Conservation (phyloP, 2,797 vertebrate species). For the Oreortyx pictus region DNA sequence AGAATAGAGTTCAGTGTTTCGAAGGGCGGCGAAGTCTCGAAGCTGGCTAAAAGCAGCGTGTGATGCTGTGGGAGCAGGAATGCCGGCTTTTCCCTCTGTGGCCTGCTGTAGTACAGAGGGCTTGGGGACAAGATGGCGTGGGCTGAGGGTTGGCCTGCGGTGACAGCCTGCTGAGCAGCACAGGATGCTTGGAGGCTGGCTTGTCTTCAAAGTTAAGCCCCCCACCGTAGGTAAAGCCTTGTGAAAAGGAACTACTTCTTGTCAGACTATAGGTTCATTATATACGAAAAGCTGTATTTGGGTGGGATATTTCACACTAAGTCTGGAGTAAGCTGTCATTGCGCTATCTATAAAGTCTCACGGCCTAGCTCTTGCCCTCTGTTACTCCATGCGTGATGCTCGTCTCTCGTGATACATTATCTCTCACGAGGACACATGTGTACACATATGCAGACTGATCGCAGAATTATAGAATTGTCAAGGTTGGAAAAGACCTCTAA, state of each 20-base stretch:
- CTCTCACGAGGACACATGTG: too few relatives aligned
- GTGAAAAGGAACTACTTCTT: constrained; percentile 32
- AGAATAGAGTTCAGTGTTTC: constrained; percentile 78
- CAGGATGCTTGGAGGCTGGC: not conserved
- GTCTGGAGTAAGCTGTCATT: not conserved
- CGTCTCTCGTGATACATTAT: not conserved
- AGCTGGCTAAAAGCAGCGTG: constrained; percentile 62
- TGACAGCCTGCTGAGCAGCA: not conserved
- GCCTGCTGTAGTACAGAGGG: constrained; percentile 65
- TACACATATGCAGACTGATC: not conserved
- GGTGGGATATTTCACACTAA: not conserved
- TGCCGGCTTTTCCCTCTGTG: constrained; percentile 2
- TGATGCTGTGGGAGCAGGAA: constrained; percentile 28
- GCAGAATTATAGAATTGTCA: too few relatives aligned
- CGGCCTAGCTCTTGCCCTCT: constrained; percentile 19
- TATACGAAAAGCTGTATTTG: not conserved
- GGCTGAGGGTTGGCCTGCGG: constrained; percentile 2
- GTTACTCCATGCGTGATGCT: not conserved
- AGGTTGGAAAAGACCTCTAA: too few relatives aligned
- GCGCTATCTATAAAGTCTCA: constrained; percentile 8
- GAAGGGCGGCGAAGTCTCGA: constrained; percentile 76
- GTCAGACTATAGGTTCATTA: constrained; percentile 57
- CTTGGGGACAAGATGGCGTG: not conserved
- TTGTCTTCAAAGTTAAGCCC: constrained; percentile 17
- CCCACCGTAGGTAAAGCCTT: constrained; percentile 26